phyloP scores from a whole-genome alignment of 2,888 invertebrate genomes.

The Heliconius cydno region DNA sequence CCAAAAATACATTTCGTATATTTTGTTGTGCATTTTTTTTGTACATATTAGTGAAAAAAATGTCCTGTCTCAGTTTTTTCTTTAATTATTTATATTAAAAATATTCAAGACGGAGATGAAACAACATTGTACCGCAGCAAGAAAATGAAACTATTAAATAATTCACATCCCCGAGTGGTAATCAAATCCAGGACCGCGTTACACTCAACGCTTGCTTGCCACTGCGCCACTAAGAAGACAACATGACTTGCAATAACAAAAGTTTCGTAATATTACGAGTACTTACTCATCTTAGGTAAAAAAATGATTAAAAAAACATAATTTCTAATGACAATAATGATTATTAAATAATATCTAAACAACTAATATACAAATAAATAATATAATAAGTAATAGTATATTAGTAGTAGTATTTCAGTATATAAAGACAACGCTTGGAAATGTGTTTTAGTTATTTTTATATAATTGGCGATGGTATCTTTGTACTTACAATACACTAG shows the following conservation, averaged over 20 bases:
- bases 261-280: neutral
- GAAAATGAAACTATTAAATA: neutral
- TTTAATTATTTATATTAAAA: too few species aligned
- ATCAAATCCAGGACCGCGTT: neutral
- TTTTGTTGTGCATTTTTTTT: neutral
- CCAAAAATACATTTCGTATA: neutral
- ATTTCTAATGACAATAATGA: neutral
- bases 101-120: too few species aligned
- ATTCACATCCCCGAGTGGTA: neutral
- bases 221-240: too few species aligned
- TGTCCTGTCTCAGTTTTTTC: neutral
- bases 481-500: neutral
- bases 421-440: too few species aligned
- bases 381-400: too few species aligned
- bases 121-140: neutral
- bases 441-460: neutral
- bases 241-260: neutral
- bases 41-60: neutral
- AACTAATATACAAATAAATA: neutral
- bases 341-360: neutral
- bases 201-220: too few species aligned
- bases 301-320: neutral
- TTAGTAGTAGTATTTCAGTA: too few species aligned
- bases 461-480: neutral
- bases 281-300: neutral